Conservation (phyloP, 1,140 invertebrate species). For the Eumaeus atala region DNA sequence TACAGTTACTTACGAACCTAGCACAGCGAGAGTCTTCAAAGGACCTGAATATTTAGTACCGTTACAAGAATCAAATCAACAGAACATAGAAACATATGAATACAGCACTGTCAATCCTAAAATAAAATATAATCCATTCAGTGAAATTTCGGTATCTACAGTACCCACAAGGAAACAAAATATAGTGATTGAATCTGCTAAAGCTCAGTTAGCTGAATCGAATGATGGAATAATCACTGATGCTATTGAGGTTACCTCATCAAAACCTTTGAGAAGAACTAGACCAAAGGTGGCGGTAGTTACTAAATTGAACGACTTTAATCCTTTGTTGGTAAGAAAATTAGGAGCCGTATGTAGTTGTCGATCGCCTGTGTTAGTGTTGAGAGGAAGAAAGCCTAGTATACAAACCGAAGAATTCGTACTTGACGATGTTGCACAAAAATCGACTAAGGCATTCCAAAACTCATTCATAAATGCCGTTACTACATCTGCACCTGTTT, state of each 20-base stretch:
- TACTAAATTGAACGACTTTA: constrained; percentile 79
- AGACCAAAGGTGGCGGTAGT: constrained; percentile 76
- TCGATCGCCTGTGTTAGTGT: constrained; percentile 77
- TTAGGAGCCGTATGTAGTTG: constrained; percentile 84
- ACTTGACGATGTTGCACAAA: constrained; percentile 30
- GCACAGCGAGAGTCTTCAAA: constrained; percentile 34
- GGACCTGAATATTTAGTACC: constrained; percentile 62
- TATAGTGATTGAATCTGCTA: constrained; percentile 60
- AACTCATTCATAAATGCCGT: constrained; percentile 28
- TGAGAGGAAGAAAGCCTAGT: constrained; percentile 64
- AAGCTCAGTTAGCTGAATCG: constrained; percentile 56
- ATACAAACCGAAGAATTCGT: constrained; percentile 37
- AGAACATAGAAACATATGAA: constrained; percentile 33
- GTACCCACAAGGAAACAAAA: constrained; percentile 52
- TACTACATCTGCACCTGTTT: constrained; percentile 37
- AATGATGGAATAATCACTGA: constrained; percentile 28
- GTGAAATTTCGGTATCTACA: constrained; percentile 31
- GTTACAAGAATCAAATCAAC: constrained; percentile 27
- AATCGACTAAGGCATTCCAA: constrained; percentile 25
- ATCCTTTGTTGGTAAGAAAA: constrained; percentile 81
- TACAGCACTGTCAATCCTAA: constrained; percentile 23
- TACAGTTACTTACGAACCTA: constrained; percentile 29
- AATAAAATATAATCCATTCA: constrained; percentile 36
- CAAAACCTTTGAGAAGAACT: constrained; percentile 39
- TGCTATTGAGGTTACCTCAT: constrained; percentile 47